These are phyloP conservation scores for Agrochola lychnidis DNA, from an alignment of 2,888 invertebrate genomes.

Conservation along the genomic window DNA sequence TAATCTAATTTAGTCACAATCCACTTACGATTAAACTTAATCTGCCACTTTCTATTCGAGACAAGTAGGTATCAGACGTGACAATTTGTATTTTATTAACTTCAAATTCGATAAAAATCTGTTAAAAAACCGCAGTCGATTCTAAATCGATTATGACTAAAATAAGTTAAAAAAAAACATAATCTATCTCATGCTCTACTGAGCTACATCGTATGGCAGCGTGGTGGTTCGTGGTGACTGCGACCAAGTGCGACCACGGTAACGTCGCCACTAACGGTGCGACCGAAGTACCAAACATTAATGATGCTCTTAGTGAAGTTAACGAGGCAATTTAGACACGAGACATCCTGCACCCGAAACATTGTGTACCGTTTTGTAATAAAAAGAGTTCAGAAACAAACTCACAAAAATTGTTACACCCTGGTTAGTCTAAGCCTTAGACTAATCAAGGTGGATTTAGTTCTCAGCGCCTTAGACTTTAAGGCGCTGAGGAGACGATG, in stretches of 20 bases:
- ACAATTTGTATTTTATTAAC: conserved; percentile 30
- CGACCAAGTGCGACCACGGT: conserved; percentile 12
- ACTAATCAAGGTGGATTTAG: too few species aligned
- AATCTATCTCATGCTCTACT: conserved; percentile 80
- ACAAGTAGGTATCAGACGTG: conserved; percentile 21
- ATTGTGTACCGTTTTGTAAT: conserved; percentile 35
- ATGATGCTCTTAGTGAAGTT: conserved; percentile 35
- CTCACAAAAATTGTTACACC: background rate
- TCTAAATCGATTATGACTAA: conserved; percentile 74
- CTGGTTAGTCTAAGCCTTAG: too few species aligned
- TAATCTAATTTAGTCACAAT: conserved; percentile 21
- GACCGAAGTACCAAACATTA: conserved; percentile 35
- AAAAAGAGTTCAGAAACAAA: conserved; percentile 9
- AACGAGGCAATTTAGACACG: conserved; percentile 48
- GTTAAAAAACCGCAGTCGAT: conserved; percentile 66
- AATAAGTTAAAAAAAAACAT: conserved; percentile 67
- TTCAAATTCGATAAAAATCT: conserved; percentile 52
- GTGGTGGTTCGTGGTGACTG: conserved; percentile 51
- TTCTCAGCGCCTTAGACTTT: too few species aligned
- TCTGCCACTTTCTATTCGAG: conserved; percentile 36
- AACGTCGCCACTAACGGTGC: conserved; percentile 49
- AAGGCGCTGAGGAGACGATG: too few species aligned
- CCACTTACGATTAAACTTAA: conserved; percentile 25
- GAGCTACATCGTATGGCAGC: conserved; percentile 74
- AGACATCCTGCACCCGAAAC: conserved; percentile 17